These are phyloP conservation scores for Arvicanthis niloticus DNA, from an alignment of 2,113 vertebrate species.

Conservation along the genomic window DNA sequence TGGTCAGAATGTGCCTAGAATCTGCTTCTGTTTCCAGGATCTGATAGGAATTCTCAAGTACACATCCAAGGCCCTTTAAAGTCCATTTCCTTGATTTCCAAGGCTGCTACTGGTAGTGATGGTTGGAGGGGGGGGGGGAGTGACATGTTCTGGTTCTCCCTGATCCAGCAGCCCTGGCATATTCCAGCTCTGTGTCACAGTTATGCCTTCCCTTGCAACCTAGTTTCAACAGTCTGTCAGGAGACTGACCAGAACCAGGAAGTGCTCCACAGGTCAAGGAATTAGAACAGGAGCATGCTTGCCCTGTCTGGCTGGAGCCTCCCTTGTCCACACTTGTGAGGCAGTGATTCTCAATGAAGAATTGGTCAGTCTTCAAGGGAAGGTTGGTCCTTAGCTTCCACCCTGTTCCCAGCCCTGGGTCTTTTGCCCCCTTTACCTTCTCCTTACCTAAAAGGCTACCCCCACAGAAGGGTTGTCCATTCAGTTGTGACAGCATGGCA, in stretches of 20 bases:
- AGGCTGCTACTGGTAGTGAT: neutral
- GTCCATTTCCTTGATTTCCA: neutral
- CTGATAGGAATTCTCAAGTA: neutral
- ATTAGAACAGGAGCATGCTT: neutral
- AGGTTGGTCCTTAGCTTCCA: neutral
- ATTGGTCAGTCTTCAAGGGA: neutral
- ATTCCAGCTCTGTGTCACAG: neutral
- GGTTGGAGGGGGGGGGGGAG: too few relatives aligned
- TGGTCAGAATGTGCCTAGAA: neutral
- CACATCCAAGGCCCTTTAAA: neutral
- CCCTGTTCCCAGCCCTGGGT: neutral
- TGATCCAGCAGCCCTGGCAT: neutral
- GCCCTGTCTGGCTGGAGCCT: neutral
- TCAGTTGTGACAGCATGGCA: conserved; percentile 80
- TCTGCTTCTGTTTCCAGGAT: neutral
- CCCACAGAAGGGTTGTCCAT: conserved; percentile 82
- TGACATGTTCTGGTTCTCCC: neutral
- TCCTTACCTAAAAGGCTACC: conserved; percentile 85
- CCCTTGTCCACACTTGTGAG: neutral
- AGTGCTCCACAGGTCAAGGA: neutral
- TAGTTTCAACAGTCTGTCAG: neutral
- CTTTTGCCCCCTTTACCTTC: neutral
- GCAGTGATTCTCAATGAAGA: neutral
- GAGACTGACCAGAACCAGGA: neutral
- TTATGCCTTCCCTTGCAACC: neutral